Evolutionary conservation across 2,888 invertebrate species (phyloP).

Genomic region (Gari tellinella): DNA sequence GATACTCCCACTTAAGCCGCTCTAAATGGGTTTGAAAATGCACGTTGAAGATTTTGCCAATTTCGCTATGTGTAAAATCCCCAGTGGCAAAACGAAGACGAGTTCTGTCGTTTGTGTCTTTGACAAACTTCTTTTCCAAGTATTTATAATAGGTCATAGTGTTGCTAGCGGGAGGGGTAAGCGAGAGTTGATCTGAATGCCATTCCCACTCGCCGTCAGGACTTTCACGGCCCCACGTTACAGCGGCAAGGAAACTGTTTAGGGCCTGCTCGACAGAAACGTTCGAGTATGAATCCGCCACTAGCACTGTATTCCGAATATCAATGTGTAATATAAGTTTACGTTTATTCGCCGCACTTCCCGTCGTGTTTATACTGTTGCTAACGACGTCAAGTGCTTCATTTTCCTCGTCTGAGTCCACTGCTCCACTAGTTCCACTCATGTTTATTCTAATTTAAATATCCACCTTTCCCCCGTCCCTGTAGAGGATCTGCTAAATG

Average conservation of each 20-base stretch:
- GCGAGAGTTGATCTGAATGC: slow-evolving; percentile 76
- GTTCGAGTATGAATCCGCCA: slow-evolving; percentile 82
- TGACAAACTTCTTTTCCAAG: slow-evolving; percentile 79
- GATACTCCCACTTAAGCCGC: slow-evolving; percentile 74
- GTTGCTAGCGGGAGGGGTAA: slow-evolving; percentile 71
- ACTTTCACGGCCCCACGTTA: slow-evolving; percentile 80
- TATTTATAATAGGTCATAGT: slow-evolving; percentile 81
- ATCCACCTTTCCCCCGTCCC: too few species aligned
- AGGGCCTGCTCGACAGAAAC: slow-evolving; percentile 82
- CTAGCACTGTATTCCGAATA: slow-evolving; percentile 83
- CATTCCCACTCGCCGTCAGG: slow-evolving; percentile 77
- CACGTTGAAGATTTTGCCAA: slow-evolving; percentile 74
- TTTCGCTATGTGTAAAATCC: slow-evolving; percentile 78
- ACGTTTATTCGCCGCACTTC: slow-evolving; percentile 54
- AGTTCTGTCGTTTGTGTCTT: slow-evolving; percentile 76
- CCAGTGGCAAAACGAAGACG: slow-evolving; percentile 79
- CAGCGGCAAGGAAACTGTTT: slow-evolving; percentile 83
- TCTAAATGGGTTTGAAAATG: slow-evolving; percentile 78
- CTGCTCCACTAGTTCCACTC: too few species aligned
- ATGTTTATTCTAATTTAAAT: too few species aligned
- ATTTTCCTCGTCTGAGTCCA: slow-evolving; percentile 19
- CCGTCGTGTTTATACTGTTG: slow-evolving; percentile 36
- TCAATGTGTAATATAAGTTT: slow-evolving; percentile 84
- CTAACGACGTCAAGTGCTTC: slow-evolving; percentile 21
- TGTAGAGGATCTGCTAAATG: too few species aligned